phyloP scores from a whole-genome alignment of 2,888 invertebrate species.

The Pristionchus japonicus region DNA sequence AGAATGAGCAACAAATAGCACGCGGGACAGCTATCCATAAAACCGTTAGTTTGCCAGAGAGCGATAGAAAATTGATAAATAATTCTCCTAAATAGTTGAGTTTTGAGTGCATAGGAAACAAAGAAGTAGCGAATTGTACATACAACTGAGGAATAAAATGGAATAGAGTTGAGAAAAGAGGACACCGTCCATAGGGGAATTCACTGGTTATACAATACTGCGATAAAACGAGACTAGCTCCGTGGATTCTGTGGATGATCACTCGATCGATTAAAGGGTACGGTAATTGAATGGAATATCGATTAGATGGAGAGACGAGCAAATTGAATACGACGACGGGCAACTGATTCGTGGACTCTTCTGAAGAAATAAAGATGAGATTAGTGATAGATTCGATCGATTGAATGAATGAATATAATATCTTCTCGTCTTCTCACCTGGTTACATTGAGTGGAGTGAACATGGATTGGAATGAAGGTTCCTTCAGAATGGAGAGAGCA shows the following conservation, averaged over 20 bases:
- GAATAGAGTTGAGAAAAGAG: not conserved
- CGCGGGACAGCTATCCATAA: not conserved
- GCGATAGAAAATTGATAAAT: not conserved
- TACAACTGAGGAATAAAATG: not conserved
- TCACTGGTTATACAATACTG: not conserved
- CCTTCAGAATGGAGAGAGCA: constrained; percentile 86
- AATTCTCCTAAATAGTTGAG: not conserved
- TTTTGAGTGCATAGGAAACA: not conserved
- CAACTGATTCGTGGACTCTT: constrained; percentile 38
- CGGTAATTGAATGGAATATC: not conserved
- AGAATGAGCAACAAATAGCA: not conserved
- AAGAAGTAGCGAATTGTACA: not conserved
- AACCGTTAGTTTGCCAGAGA: not conserved
- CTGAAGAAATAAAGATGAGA: not conserved
- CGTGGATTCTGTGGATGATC: not conserved
- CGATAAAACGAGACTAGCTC: not conserved
- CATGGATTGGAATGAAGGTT: constrained; percentile 84
- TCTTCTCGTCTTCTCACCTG: too few relatives aligned
- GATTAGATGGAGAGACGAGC: not conserved
- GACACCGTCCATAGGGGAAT: not conserved
- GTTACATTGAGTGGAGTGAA: constrained; percentile 86
- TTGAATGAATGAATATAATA: too few relatives aligned
- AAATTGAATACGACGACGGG: constrained; percentile 36
- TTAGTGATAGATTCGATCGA: not conserved
- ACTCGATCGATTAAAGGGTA: not conserved